Evolutionary conservation across 2,797 vertebrate genomes (phyloP).

Genomic region (Muraenolepis orangiensis): DNA sequence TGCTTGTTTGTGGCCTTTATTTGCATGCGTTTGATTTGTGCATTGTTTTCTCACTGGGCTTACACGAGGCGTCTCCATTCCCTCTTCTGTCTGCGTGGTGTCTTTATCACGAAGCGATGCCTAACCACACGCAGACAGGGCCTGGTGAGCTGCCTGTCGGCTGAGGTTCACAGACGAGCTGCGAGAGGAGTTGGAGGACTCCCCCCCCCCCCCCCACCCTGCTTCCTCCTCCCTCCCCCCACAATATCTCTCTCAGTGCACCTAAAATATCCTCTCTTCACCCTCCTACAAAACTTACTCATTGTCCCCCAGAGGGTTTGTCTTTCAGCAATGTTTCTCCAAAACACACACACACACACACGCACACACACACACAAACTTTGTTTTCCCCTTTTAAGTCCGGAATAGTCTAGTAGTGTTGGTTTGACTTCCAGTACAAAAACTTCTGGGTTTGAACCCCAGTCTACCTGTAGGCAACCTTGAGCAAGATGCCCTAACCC

Average conservation of each 20-base stretch:
- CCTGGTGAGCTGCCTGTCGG: constrained; percentile 25
- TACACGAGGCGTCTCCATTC: not conserved
- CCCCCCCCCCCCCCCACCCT: constrained; percentile 16
- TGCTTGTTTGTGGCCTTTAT: constrained; percentile 14
- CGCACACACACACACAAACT: not conserved
- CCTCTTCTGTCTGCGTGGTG: constrained; percentile 18
- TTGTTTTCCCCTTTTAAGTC: not conserved
- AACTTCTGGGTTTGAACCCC: not conserved
- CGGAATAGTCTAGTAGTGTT: not conserved
- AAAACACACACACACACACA: not conserved
- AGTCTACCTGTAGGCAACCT: not conserved
- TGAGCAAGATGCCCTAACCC: not conserved
- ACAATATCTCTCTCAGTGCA: not conserved
- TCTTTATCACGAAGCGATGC: constrained; percentile 7
- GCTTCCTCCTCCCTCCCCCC: too few species aligned
- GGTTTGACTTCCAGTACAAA: not conserved
- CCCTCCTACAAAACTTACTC: not conserved
- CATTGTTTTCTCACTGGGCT: not conserved
- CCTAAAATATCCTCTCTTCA: not conserved
- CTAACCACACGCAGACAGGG: constrained; percentile 18
- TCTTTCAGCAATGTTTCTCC: not conserved
- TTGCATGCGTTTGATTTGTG: not conserved
- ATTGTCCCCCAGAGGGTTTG: not conserved
- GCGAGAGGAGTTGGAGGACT: constrained; percentile 14
- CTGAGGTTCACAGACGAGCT: constrained; percentile 26